Conservation (phyloP, 2,797 vertebrate genomes). For the Ctenopoma multispine region DNA sequence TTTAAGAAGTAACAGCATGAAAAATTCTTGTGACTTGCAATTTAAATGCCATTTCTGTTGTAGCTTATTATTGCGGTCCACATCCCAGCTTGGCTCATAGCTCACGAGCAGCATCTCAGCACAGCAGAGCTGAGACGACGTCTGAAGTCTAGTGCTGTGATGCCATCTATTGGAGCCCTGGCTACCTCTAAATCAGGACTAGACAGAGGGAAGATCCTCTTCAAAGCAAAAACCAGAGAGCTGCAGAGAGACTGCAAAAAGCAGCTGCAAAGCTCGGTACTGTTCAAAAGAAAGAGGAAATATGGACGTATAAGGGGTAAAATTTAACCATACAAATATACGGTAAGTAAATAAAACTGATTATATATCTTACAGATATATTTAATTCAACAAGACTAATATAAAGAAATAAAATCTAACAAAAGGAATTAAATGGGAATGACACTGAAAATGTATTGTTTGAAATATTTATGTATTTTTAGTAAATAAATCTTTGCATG, state of each 20-base stretch:
- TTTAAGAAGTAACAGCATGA: background rate
- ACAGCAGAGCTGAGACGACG: background rate
- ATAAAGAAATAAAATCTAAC: background rate
- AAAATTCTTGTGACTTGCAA: background rate
- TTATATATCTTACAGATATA: constrained; percentile 3
- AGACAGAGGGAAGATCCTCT: constrained; percentile 25
- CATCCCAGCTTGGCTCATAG: constrained; percentile 25
- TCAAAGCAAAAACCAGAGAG: constrained; percentile 18
- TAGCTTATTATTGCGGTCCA: constrained; percentile 9
- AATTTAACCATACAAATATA: constrained; percentile 16
- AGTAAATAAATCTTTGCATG: background rate
- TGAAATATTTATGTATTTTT: background rate
- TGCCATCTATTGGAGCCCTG: constrained; percentile 81
- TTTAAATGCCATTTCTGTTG: constrained; percentile 8
- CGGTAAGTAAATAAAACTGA: constrained; percentile 40
- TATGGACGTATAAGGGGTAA: background rate
- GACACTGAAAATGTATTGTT: background rate
- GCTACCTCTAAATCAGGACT: constrained; percentile 43
- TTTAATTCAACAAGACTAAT: background rate
- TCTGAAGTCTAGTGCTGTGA: constrained; percentile 79
- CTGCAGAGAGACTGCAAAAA: constrained; percentile 10
- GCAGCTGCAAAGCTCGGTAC: constrained; percentile 8
- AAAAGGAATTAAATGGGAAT: background rate
- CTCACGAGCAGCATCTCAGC: constrained; percentile 19
- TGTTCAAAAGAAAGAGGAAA: constrained; percentile 10